Evolutionary conservation across 2,888 invertebrate species (phyloP).

Genomic region (Luperina nickerlii): DNA sequence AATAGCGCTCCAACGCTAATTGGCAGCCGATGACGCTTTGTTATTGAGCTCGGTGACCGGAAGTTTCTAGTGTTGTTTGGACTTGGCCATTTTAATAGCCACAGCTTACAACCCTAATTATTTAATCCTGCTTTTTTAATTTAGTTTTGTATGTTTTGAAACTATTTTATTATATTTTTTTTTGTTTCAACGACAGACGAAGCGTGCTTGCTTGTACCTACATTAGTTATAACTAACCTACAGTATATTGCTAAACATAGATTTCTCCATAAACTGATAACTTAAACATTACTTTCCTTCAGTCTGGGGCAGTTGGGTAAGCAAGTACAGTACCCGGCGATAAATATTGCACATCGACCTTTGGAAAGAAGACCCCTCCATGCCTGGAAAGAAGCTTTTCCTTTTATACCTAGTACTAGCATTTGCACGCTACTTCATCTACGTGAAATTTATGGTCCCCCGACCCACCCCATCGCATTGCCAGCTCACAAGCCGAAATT

Average conservation of each 20-base stretch:
- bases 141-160: constrained; percentile 22
- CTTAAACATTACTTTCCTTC: not conserved
- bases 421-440: too few relatives aligned
- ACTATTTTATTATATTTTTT: not conserved
- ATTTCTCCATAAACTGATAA: not conserved
- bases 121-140: constrained; percentile 40
- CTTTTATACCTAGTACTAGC: too few relatives aligned
- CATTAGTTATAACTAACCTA: not conserved
- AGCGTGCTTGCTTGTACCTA: not conserved
- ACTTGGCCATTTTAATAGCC: constrained; percentile 63
- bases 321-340: too few relatives aligned
- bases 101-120: constrained; percentile 56
- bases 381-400: too few relatives aligned
- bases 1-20: constrained; percentile 64
- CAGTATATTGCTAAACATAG: not conserved
- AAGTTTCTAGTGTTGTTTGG: constrained; percentile 70
- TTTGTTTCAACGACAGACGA: not conserved
- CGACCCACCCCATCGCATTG: too few relatives aligned
- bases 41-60: constrained; percentile 68
- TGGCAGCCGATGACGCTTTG: constrained; percentile 70
- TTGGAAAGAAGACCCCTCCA: too few relatives aligned
- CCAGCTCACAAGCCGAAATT: too few relatives aligned
- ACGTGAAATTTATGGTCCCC: too few relatives aligned
- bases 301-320: not conserved
- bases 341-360: too few relatives aligned